Evolutionary conservation across 64 coral and sea anemone species (phyloP).

Genomic region (Trachythela sp.): DNA sequence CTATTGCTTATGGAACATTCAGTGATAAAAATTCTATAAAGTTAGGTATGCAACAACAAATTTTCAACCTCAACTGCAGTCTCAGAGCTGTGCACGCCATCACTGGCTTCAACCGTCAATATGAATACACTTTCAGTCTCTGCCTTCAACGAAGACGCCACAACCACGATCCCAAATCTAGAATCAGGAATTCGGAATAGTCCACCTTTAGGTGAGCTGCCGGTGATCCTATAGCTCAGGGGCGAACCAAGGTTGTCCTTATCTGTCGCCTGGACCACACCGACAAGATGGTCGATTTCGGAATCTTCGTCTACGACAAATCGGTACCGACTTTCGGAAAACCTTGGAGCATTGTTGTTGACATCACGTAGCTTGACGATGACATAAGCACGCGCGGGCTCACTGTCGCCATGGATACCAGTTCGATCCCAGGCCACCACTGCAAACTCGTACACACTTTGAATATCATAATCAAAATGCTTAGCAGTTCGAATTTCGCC

Average conservation of each 20-base stretch:
- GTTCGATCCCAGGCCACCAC: not conserved
- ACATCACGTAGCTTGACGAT: not conserved
- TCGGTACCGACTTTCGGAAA: not conserved
- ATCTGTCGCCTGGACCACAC: not conserved
- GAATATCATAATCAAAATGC: not conserved
- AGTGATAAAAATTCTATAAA: no score
- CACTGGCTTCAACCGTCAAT: not conserved
- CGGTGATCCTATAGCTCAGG: not conserved
- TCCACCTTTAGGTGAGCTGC: not conserved
- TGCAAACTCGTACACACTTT: not conserved
- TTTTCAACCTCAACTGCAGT: not conserved
- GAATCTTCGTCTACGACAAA: not conserved
- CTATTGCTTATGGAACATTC: no score
- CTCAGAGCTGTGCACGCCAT: not conserved
- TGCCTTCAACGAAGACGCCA: not conserved
- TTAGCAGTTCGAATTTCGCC: not conserved
- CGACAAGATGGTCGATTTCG: not conserved
- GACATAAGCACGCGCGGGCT: not conserved
- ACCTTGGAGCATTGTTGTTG: slow-evolving; percentile 8
- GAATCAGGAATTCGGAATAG: not conserved
- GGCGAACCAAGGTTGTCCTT: not conserved
- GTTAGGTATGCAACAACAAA: no score
- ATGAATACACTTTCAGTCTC: not conserved
- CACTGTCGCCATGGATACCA: not conserved
- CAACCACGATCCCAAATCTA: not conserved